These are phyloP conservation scores for Hapalemur alaotrensis DNA, from an alignment of 2,797 vertebrate species.

Conservation along the genomic window DNA sequence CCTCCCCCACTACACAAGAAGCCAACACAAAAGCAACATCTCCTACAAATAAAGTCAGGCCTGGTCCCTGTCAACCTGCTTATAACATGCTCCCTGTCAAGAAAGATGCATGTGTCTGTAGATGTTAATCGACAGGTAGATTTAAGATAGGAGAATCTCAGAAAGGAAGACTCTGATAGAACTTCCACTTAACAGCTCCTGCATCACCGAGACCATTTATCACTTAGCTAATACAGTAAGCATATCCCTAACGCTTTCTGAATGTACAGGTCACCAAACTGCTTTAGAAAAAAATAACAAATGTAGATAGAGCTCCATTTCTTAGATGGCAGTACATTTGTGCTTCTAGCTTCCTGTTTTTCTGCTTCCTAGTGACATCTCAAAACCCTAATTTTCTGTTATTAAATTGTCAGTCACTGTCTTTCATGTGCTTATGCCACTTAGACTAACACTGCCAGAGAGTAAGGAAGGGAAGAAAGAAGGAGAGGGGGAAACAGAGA, in stretches of 20 bases:
- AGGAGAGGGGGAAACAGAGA: accelerated
- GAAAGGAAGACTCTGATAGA: background rate
- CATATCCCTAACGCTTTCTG: background rate
- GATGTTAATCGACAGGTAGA: slow-evolving; percentile 16
- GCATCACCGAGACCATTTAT: slow-evolving; percentile 13
- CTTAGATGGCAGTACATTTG: background rate
- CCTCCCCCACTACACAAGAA: background rate
- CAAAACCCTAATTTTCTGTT: background rate
- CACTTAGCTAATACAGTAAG: background rate
- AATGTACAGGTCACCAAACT: background rate
- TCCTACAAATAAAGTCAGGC: background rate
- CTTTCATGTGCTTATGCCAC: background rate
- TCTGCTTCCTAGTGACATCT: background rate
- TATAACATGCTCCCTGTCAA: background rate
- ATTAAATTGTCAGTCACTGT: slow-evolving; percentile 30
- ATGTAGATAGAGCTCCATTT: background rate
- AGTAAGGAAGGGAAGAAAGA: background rate
- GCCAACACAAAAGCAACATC: background rate
- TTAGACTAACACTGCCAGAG: background rate
- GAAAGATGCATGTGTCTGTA: background rate
- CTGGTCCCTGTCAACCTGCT: background rate
- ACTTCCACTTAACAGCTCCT: background rate
- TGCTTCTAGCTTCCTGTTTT: background rate
- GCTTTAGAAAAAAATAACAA: background rate
- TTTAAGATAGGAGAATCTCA: slow-evolving; percentile 44